phyloP scores from a whole-genome alignment of 2,888 invertebrate species.

The Oeneis ivallda region DNA sequence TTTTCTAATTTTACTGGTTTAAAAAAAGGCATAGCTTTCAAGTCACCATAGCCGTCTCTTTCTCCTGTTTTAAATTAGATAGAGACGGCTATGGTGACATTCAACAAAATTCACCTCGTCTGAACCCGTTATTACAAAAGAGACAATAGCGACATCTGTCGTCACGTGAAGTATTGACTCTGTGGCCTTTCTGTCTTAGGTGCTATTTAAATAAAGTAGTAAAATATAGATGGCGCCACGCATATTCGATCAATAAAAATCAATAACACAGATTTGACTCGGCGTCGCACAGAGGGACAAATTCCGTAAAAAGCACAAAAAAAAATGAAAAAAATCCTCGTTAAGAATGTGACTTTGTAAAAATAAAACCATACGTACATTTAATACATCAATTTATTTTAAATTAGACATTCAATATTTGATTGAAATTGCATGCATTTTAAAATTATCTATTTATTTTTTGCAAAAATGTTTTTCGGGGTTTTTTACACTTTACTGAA shows the following conservation, averaged over 20 bases:
- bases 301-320: not conserved
- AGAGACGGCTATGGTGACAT: no score
- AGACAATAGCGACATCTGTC: not conserved
- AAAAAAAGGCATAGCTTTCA: no score
- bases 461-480: not conserved
- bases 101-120: no score
- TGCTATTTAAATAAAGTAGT: not conserved
- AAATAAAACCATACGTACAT: slow-evolving; percentile 12
- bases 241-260: slow-evolving; percentile 5
- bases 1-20: no score
- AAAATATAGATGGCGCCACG: slow-evolving; percentile 6
- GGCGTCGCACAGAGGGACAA: not conserved
- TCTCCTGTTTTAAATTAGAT: no score
- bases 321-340: no score
- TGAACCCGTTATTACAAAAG: no score
- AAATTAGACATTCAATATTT: slow-evolving; percentile 5
- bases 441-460: not conserved
- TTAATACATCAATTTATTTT: slow-evolving; percentile 4
- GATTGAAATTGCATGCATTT: not conserved
- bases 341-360: not conserved
- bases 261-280: not conserved
- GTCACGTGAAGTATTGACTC: not conserved
- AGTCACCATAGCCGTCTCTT: no score
- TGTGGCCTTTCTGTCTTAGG: not conserved
- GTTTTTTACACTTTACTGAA: not conserved